Conservation (phyloP, 2,113 vertebrate species). For the Beaufortia kweichowensis region DNA sequence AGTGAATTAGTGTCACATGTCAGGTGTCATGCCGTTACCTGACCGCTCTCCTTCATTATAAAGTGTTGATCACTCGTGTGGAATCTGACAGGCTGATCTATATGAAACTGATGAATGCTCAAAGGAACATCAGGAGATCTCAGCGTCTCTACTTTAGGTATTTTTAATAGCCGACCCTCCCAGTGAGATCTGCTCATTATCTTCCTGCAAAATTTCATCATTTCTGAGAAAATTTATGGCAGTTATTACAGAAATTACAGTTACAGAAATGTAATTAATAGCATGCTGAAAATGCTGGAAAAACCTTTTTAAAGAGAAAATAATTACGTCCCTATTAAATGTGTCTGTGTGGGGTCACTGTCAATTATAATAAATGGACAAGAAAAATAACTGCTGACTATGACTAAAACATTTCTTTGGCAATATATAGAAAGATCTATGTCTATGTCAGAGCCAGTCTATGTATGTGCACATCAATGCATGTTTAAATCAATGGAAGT, state of each 20-base stretch:
- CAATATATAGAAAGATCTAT: no score
- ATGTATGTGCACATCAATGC: neutral
- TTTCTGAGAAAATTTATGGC: neutral
- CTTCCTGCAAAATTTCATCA: neutral
- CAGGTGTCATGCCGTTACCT: neutral
- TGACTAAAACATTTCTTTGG: no score
- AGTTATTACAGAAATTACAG: neutral
- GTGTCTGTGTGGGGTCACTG: neutral
- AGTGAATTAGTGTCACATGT: neutral
- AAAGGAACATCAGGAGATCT: neutral
- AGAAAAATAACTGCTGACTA: no score
- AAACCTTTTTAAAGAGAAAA: neutral
- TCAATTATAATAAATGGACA: conserved; percentile 41
- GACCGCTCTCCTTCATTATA: neutral
- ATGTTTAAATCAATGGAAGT: neutral
- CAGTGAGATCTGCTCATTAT: neutral
- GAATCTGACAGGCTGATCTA: neutral
- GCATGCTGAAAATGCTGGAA: neutral
- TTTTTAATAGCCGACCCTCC: neutral
- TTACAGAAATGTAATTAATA: neutral
- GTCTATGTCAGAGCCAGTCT: no score
- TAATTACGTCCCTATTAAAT: conserved; percentile 22
- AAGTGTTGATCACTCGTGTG: neutral
- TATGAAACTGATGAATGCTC: neutral
- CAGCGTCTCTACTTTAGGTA: neutral